These are phyloP conservation scores for Chrysaora quinquecirrha DNA, from an alignment of 30 jellyfish, hydroid and myxozoan genomes.

Conservation along the genomic window DNA sequence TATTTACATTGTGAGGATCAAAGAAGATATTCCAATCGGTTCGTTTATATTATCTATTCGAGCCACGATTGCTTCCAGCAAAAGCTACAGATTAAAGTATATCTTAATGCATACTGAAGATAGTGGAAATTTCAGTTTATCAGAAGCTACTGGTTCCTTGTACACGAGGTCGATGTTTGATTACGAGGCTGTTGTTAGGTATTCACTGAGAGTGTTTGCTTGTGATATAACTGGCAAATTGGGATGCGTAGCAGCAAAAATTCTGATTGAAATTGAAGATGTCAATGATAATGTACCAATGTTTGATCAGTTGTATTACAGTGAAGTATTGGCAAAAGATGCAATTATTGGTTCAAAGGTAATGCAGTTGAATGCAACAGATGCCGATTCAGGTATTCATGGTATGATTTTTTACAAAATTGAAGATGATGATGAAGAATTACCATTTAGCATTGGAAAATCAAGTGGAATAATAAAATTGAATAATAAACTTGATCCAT, in stretches of 20 bases:
- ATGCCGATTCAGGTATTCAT: conserved; percentile 52
- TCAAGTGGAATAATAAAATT: conserved; percentile 24
- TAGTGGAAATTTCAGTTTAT: conserved; percentile 34
- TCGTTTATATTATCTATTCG: conserved; percentile 46
- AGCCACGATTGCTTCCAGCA: conserved; percentile 50
- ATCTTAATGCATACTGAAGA: conserved; percentile 32
- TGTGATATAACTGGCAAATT: conserved; percentile 70
- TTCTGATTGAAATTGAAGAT: conserved; percentile 51
- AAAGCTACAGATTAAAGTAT: conserved; percentile 46
- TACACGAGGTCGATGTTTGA: conserved; percentile 46
- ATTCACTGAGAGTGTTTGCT: conserved; percentile 73
- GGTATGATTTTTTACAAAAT: conserved; percentile 44
- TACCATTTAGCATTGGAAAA: conserved; percentile 45
- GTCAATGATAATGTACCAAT: conserved; percentile 79
- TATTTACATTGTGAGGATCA: conserved; percentile 30
- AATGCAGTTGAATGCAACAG: conserved; percentile 54
- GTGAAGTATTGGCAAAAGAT: conserved; percentile 22
- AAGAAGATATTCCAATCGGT: conserved; percentile 69
- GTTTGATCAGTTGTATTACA: conserved; percentile 37
- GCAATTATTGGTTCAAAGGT: conserved; percentile 26
- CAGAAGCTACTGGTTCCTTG: conserved; percentile 67
- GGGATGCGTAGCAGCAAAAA: conserved; percentile 69
- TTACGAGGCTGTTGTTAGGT: conserved; percentile 54
- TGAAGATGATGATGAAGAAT: neutral
- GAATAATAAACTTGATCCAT: neutral